These are phyloP conservation scores for Troilus luridus DNA, from an alignment of 2,888 invertebrate species.

Conservation along the genomic window DNA sequence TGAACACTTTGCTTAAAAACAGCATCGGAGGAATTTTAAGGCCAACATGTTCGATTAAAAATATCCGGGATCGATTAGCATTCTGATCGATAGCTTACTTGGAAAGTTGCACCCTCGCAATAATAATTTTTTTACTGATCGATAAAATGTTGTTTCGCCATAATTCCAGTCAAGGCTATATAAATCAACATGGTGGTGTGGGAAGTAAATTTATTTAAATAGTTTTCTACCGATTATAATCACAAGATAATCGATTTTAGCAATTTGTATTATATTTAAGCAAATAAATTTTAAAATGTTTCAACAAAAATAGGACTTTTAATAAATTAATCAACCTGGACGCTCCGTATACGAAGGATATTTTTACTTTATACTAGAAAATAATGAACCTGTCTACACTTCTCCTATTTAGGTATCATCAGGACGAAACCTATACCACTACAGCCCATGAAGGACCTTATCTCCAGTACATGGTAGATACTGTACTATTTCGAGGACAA, in stretches of 20 bases:
- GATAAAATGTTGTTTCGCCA: background rate
- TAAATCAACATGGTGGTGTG: background rate
- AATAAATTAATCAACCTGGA: no score
- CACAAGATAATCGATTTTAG: no score
- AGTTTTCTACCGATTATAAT: background rate
- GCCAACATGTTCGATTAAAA: constrained; percentile 30
- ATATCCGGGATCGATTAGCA: constrained; percentile 8
- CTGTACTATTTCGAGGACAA: no score
- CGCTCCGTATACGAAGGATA: no score
- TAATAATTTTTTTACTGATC: background rate
- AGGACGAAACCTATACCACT: no score
- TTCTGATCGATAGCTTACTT: background rate
- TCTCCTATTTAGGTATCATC: no score
- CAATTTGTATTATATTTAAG: background rate
- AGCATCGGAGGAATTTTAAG: background rate
- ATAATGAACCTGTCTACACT: no score
- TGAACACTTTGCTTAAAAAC: background rate
- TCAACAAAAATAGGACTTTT: no score
- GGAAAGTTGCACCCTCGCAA: background rate
- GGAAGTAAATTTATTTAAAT: background rate
- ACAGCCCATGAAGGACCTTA: no score
- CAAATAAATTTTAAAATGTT: no score
- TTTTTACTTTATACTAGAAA: no score
- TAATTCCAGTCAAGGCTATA: background rate
- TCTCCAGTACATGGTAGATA: no score